These are phyloP conservation scores for Myotis vivesi DNA, from an alignment of 2,797 vertebrate species.

Conservation along the genomic window DNA sequence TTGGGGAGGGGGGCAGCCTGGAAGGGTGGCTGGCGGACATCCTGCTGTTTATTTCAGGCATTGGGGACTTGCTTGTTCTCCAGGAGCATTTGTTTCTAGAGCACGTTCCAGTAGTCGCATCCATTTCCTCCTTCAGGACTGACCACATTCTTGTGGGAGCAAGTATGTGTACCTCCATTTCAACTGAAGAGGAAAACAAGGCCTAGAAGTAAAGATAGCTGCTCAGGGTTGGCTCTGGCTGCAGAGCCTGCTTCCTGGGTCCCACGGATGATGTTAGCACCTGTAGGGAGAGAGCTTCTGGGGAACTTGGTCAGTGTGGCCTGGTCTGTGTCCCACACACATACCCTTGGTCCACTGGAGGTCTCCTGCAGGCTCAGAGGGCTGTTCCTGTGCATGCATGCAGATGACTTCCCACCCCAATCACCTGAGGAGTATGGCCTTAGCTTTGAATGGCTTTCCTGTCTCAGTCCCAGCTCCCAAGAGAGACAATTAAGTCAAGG, in stretches of 20 bases:
- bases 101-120: not conserved
- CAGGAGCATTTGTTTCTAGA: not conserved
- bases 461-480: not conserved
- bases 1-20: fast-evolving
- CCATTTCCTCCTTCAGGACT: not conserved
- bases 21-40: not conserved
- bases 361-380: not conserved
- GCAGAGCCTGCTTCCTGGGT: not conserved
- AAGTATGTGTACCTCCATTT: not conserved
- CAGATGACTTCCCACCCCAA: not conserved
- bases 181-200: not conserved
- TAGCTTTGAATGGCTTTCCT: not conserved
- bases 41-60: not conserved
- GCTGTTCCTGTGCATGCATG: not conserved
- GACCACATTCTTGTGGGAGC: not conserved
- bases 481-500: not conserved
- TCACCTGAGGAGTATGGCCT: not conserved
- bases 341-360: not conserved
- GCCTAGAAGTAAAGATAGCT: not conserved
- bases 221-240: not conserved
- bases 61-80: not conserved
- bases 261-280: not conserved
- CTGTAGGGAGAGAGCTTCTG: not conserved
- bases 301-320: not conserved
- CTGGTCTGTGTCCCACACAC: not conserved